Evolutionary conservation across 2,888 invertebrate genomes (phyloP), one percentile per base, ranked within the genome.

Genomic region (Orthosia gracilis): DNA sequence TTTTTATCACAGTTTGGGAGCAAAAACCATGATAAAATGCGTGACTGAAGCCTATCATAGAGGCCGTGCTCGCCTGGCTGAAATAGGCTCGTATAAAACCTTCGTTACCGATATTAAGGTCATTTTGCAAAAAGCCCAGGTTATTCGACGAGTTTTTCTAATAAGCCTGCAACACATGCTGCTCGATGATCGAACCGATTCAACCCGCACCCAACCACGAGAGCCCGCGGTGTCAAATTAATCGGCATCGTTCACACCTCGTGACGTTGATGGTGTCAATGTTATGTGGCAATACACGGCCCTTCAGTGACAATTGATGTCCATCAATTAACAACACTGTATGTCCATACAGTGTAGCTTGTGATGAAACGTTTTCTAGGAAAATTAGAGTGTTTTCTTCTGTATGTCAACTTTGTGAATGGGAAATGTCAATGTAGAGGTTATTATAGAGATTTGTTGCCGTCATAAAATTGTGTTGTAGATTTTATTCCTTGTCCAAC

Each of bases 231-330:
- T 73, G 63, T 12, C 55, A 67, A 73, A 81, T 70, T 84, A 75
- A 74, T 84, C 31, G 75, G 40, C 55, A 64, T 65, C 23, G 59
- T 84, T 73, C 66, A 66, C 74, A 79, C 75, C 61, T 80, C 73
- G 63, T 65, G 84, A 65, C 31, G 52, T 49, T 31, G 58, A 65
- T 47, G 57, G 76, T 49, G 75, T 75, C 40, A 79, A 49, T 73
- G 55, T 62, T 78, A 45, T 65, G 64, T 62, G 61, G 62, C 84
- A 69, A 75, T 75, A 66, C 50, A 71, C 69, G 49, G 52, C 63
- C 23, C 57, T 82, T 26, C 55, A 63, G 47, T 66, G 59, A 50
- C 58, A 69, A 83, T 83, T 69, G 58, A 73, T 80, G n/a, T n/a
- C n/a, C n/a, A n/a, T n/a, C n/a, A n/a, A n/a, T n/a, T n/a, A n/a